These are phyloP conservation scores for Ryuthela nishihirai DNA, from an alignment of 2,888 invertebrate species.

Conservation along the genomic window DNA sequence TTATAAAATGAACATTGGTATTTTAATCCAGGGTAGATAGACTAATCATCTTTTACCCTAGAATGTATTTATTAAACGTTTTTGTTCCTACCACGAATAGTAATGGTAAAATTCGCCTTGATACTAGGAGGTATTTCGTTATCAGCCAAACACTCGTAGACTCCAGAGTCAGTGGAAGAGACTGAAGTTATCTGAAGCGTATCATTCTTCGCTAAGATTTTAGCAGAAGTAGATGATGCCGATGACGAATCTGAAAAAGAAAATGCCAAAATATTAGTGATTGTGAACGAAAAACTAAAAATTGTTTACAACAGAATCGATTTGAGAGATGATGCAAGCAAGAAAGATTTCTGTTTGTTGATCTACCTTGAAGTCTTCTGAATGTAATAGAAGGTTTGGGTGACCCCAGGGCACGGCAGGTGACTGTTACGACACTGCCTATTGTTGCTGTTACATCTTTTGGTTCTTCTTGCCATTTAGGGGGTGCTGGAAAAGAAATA, in stretches of 20 bases:
- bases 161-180: slow-evolving; percentile 11
- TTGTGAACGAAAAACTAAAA: no score
- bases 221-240: no score
- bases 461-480: slow-evolving; percentile 37
- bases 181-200: slow-evolving; percentile 1
- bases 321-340: no score
- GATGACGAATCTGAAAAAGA: no score
- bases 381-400: slow-evolving; percentile 30
- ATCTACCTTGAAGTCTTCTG: slow-evolving; percentile 11
- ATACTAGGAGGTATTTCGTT: slow-evolving; percentile 11
- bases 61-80: not conserved
- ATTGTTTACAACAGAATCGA: no score
- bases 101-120: slow-evolving; percentile 9
- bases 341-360: no score
- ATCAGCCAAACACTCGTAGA: slow-evolving; percentile 24
- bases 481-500: slow-evolving; percentile 19
- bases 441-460: slow-evolving; percentile 17
- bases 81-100: slow-evolving; percentile 24
- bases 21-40: not conserved
- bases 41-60: not conserved
- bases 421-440: slow-evolving; percentile 6
- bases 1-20: no score
- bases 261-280: no score
- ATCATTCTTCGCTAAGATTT: not conserved
- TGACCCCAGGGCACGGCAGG: slow-evolving; percentile 32